Conservation (phyloP, 2,888 invertebrate genomes). For the Stegana nigrithorax region DNA sequence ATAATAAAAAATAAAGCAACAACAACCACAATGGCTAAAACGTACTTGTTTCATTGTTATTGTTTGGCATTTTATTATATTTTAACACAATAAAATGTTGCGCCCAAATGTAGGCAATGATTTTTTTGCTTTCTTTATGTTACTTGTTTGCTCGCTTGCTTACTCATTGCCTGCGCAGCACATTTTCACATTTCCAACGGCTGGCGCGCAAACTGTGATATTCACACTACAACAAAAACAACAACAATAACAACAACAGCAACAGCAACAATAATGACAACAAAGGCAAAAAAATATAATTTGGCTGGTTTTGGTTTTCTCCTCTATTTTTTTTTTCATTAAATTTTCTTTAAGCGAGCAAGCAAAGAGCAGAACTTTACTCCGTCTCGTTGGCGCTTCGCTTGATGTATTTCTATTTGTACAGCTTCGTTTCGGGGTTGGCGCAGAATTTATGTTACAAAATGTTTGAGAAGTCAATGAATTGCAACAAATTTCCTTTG, state of each 20-base stretch:
- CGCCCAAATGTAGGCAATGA: slow-evolving; percentile 37
- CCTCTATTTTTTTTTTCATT: slow-evolving; percentile 14
- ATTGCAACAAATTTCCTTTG: slow-evolving; percentile 62
- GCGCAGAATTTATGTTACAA: slow-evolving; percentile 54
- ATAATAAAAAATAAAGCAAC: not conserved
- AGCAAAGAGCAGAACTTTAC: too few relatives aligned
- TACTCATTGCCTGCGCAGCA: not conserved
- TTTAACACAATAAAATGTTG: slow-evolving; percentile 30
- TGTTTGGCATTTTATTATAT: slow-evolving; percentile 16
- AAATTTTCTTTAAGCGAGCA: too few relatives aligned
- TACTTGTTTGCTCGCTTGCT: not conserved
- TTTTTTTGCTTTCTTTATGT: slow-evolving; percentile 26
- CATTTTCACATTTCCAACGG: too few relatives aligned
- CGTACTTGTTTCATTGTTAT: slow-evolving; percentile 12
- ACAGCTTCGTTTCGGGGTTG: not conserved
- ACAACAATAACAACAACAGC: too few relatives aligned
- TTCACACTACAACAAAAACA: slow-evolving; percentile 4
- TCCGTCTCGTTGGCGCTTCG: not conserved
- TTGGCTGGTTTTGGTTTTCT: not conserved
- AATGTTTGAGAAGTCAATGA: slow-evolving; percentile 62
- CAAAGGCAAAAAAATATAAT: too few relatives aligned
- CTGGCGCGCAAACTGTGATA: too few relatives aligned
- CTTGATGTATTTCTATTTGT: not conserved
- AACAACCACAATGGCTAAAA: too few relatives aligned
- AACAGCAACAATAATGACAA: slow-evolving; percentile 19